Conservation (phyloP, 2,113 vertebrate genomes). For the Silurus asotus region DNA sequence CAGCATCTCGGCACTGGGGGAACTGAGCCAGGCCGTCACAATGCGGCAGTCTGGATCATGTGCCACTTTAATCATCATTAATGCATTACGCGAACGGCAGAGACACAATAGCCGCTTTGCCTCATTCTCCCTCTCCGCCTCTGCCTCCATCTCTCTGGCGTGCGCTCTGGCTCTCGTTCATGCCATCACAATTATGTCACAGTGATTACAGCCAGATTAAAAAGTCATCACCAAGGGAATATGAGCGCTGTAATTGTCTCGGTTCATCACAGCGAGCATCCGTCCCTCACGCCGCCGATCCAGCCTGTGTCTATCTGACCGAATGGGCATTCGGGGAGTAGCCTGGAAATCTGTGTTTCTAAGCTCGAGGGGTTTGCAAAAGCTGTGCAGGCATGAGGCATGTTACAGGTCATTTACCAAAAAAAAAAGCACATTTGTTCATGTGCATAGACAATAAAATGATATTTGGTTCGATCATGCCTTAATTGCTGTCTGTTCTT, state of each 20-base stretch:
- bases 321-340: neutral
- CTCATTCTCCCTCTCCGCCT: neutral
- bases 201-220: slow-evolving; percentile 52
- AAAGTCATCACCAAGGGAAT: slow-evolving; percentile 45
- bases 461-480: too few relatives aligned
- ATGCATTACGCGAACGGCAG: neutral
- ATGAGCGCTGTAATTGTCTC: slow-evolving; percentile 44
- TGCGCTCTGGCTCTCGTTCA: neutral
- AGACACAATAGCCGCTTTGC: slow-evolving; percentile 27
- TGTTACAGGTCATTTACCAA: neutral
- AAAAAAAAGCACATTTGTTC: neutral
- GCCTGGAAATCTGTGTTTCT: slow-evolving; percentile 8
- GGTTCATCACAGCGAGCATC: slow-evolving; percentile 44
- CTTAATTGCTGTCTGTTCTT: neutral
- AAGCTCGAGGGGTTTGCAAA: neutral
- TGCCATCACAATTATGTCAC: slow-evolving; percentile 48
- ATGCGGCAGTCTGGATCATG: neutral
- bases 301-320: slow-evolving; percentile 7
- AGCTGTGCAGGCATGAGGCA: neutral
- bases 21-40: neutral
- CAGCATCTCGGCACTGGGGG: slow-evolving; percentile 10
- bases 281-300: neutral
- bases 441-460: neutral
- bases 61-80: slow-evolving; percentile 43
- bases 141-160: neutral